Percentiles rank a stretch among this genome's conserved stretches.
Conservation (phyloP, 2,797 vertebrate species). For the Ctenopoma multispine region DNA sequence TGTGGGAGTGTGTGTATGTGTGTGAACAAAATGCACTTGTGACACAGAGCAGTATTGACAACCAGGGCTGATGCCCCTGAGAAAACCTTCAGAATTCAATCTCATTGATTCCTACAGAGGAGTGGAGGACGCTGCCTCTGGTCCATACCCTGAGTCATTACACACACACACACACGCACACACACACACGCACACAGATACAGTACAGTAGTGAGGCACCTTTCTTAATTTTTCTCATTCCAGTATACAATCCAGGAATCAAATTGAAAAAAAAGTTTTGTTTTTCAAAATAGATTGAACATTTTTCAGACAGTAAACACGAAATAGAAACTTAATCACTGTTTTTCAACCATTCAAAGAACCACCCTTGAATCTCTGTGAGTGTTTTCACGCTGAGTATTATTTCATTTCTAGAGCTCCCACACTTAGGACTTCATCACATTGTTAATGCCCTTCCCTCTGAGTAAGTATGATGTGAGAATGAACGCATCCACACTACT, state of each 20-base stretch:
- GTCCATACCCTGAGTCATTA: slow-evolving; percentile 81
- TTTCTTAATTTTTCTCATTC: not conserved
- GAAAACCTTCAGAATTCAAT: slow-evolving; percentile 90
- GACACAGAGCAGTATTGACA: slow-evolving; percentile 87
- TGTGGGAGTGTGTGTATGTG: slow-evolving; percentile 84
- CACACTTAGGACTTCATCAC: slow-evolving; percentile 17
- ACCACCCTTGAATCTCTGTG: not conserved
- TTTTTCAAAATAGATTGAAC: not conserved
- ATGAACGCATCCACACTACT: slow-evolving; percentile 27
- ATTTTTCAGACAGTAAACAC: slow-evolving; percentile 4
- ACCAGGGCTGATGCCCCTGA: slow-evolving; percentile 80
- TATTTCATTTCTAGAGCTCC: slow-evolving; percentile 24
- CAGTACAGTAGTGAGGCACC: slow-evolving; percentile 17
- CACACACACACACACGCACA: slow-evolving; percentile 45
- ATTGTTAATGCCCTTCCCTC: slow-evolving; percentile 16
- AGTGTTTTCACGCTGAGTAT: slow-evolving; percentile 16
- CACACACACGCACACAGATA: slow-evolving; percentile 40
- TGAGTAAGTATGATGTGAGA: slow-evolving; percentile 14
- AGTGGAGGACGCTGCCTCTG: slow-evolving; percentile 79
- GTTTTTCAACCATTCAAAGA: slow-evolving; percentile 1
- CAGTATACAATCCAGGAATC: slow-evolving; percentile 6
- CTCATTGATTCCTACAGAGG: slow-evolving; percentile 84
- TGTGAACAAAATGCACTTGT: slow-evolving; percentile 86
- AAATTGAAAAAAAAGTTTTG: not conserved
- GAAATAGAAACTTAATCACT: not conserved